A percentile compares a stretch with the other conserved stretches of the same genome.
These are phyloP conservation scores for Pseudotriccus pelzelni DNA, from an alignment of 2,797 vertebrate genomes.

Conservation along the genomic window DNA sequence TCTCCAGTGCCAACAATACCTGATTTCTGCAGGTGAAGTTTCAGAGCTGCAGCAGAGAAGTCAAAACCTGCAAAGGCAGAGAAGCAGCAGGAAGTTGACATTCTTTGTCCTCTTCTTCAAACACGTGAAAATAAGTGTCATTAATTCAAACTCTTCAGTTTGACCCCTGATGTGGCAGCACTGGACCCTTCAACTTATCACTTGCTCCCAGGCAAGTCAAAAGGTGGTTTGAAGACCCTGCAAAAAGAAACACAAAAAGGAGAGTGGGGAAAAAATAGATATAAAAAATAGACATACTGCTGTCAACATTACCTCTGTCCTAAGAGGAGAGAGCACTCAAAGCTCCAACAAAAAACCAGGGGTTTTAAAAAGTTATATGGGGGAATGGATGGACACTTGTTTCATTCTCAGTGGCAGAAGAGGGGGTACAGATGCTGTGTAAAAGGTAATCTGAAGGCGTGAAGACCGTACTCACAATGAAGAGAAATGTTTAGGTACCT, in stretches of 20 bases:
- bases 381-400: neutral
- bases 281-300: neutral
- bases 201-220: neutral
- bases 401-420: neutral
- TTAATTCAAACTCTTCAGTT: neutral
- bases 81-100: neutral
- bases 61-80: neutral
- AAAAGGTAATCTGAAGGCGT: neutral
- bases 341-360: neutral
- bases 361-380: accelerated
- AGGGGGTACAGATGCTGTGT: neutral
- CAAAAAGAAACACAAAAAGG: neutral
- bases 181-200: neutral
- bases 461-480: neutral
- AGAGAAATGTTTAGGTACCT: neutral
- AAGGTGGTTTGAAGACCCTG: neutral
- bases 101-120: neutral
- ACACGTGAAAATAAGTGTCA: neutral
- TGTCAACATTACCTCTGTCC: neutral
- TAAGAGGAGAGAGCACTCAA: neutral
- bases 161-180: neutral
- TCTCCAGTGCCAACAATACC: neutral
- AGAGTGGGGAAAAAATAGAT: neutral
- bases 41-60: neutral
- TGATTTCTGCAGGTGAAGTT: neutral